A percentile compares a stretch with the other conserved stretches of the same genome.
phyloP scores from a whole-genome alignment of 2,113 vertebrate genomes.

The Pseudorhombus dupliciocellatus region DNA sequence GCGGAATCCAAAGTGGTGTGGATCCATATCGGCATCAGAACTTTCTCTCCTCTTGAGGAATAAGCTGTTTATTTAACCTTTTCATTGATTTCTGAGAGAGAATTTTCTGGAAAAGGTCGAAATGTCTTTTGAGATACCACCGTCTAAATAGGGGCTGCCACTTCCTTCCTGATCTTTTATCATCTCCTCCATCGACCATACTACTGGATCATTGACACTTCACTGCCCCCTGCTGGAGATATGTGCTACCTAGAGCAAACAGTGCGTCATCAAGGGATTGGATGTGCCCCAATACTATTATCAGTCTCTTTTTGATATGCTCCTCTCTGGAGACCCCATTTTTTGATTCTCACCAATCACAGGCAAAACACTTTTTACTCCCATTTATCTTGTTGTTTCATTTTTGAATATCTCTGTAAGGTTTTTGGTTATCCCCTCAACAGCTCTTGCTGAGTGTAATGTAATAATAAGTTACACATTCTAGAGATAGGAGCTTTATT shows the following conservation, averaged over 20 bases:
- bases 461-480: background rate
- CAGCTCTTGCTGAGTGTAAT: background rate
- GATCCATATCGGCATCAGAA: background rate
- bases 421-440: background rate
- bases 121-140: background rate
- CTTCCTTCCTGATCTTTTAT: background rate
- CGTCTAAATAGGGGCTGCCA: background rate
- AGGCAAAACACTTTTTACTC: too few species aligned
- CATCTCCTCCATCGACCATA: background rate
- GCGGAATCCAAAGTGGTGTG: background rate
- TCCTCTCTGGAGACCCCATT: too few species aligned
- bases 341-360: too few species aligned
- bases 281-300: too few species aligned
- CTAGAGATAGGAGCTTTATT: background rate
- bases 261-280: too few species aligned
- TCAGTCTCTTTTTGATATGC: too few species aligned
- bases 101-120: background rate
- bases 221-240: slow-evolving; percentile 57
- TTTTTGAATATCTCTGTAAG: background rate
- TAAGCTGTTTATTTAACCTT: too few species aligned
- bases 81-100: background rate
- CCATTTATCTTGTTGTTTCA: background rate
- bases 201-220: slow-evolving; percentile 6
- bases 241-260: background rate
- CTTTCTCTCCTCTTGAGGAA: too few species aligned